phyloP scores from a whole-genome alignment of 2,113 vertebrate species.

The Coreoperca whiteheadi region DNA sequence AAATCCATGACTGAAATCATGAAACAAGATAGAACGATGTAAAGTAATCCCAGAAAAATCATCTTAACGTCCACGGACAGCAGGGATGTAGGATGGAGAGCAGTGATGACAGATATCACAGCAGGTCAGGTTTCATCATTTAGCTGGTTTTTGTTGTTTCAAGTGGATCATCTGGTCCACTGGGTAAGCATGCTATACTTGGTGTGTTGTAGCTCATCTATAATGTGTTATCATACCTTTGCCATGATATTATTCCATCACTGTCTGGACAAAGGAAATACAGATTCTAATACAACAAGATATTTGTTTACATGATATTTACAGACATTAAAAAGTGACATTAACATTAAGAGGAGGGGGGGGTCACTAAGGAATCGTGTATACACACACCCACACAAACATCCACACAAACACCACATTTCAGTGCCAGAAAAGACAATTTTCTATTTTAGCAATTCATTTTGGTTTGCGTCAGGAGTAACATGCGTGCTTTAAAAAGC shows the following conservation, averaged over 20 bases:
- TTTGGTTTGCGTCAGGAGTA: not conserved
- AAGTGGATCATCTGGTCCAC: not conserved
- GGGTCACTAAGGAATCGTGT: not conserved
- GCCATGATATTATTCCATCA: slow-evolving; percentile 28
- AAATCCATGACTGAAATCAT: slow-evolving; percentile 69
- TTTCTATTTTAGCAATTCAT: not conserved
- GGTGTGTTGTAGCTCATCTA: not conserved
- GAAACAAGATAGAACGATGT: slow-evolving; percentile 52
- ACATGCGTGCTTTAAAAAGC: not conserved
- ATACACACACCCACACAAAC: not conserved
- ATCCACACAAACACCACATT: not conserved
- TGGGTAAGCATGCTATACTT: not conserved
- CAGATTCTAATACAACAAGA: not conserved
- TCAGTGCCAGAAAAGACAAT: not conserved
- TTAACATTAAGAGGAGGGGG: not conserved
- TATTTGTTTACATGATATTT: slow-evolving; percentile 24
- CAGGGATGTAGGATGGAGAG: slow-evolving; percentile 54
- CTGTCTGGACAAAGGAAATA: slow-evolving; percentile 25
- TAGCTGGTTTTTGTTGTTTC: not conserved
- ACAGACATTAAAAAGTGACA: slow-evolving; percentile 21
- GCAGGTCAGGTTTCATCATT: slow-evolving; percentile 35
- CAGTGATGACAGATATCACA: slow-evolving; percentile 52
- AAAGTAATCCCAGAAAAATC: slow-evolving; percentile 43
- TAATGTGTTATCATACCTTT: not conserved
- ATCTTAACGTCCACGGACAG: slow-evolving; percentile 41